Conservation (phyloP, 1,140 invertebrate species). For the Dryas iulia region DNA sequence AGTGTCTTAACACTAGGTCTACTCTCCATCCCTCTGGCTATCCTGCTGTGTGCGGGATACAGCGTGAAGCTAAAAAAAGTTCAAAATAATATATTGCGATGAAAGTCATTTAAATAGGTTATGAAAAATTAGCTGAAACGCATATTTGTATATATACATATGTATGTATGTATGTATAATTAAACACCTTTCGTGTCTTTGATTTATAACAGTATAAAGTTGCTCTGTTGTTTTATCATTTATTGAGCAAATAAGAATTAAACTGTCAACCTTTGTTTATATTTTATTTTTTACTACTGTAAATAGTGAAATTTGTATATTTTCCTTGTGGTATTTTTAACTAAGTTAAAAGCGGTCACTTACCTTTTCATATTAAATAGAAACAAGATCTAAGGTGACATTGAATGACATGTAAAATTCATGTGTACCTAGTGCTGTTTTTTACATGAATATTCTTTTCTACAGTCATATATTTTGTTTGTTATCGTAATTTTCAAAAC, state of each 20-base stretch:
- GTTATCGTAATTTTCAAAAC: too few species aligned
- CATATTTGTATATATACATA: not conserved
- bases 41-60: too few species aligned
- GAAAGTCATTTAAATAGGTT: not conserved
- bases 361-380: not conserved
- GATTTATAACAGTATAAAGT: not conserved
- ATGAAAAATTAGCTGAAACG: not conserved
- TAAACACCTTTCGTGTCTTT: not conserved
- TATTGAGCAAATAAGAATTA: not conserved
- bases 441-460: too few species aligned
- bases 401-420: too few species aligned
- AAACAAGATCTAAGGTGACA: not conserved
- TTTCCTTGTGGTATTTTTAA: not conserved
- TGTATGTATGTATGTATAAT: too few species aligned
- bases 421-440: too few species aligned
- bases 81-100: conserved; percentile 6
- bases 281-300: not conserved
- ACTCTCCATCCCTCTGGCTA: too few species aligned
- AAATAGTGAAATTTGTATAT: not conserved
- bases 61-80: too few species aligned
- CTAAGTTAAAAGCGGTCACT: not conserved
- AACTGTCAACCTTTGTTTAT: not conserved
- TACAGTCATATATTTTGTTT: too few species aligned
- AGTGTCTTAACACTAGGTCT: too few species aligned
- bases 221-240: not conserved